Evolutionary conservation across 2,888 invertebrate species (phyloP).

Genomic region (Clivina fossor): DNA sequence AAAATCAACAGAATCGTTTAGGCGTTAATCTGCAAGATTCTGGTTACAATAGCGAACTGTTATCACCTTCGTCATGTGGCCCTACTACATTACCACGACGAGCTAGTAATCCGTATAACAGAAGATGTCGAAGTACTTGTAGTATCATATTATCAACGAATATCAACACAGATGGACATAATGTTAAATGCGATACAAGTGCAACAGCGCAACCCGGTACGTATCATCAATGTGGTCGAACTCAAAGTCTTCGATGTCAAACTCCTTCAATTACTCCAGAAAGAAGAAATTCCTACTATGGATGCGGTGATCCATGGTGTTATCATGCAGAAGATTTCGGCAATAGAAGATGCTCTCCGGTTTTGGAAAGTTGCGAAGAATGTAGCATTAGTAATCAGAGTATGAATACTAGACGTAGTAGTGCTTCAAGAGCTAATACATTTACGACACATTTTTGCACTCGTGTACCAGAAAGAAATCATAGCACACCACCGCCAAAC

Average conservation of each 20-base stretch:
- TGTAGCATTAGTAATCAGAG: conserved; percentile 42
- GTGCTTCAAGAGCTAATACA: conserved; percentile 47
- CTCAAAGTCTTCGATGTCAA: conserved; percentile 53
- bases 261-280: conserved; percentile 45
- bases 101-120: conserved; percentile 50
- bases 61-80: conserved; percentile 51
- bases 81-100: conserved; percentile 46
- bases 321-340: conserved; percentile 49
- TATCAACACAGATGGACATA: conserved; percentile 47
- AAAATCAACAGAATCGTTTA: conserved; percentile 19
- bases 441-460: conserved; percentile 52
- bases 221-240: conserved; percentile 46
- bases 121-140: conserved; percentile 67
- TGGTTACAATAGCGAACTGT: conserved; percentile 60
- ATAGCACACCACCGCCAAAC: conserved; percentile 39
- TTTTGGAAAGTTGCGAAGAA: conserved; percentile 54
- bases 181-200: conserved; percentile 20
- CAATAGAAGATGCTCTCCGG: conserved; percentile 48
- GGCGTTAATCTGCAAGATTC: conserved; percentile 50
- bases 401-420: conserved; percentile 37
- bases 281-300: conserved; percentile 41
- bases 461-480: conserved; percentile 45
- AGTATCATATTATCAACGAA: conserved; percentile 65
- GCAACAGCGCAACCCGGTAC: conserved; percentile 16
- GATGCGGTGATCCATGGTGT: conserved; percentile 55